These are phyloP conservation scores for Hydropotes inermis DNA, from an alignment of 2,113 vertebrate species.

Conservation along the genomic window DNA sequence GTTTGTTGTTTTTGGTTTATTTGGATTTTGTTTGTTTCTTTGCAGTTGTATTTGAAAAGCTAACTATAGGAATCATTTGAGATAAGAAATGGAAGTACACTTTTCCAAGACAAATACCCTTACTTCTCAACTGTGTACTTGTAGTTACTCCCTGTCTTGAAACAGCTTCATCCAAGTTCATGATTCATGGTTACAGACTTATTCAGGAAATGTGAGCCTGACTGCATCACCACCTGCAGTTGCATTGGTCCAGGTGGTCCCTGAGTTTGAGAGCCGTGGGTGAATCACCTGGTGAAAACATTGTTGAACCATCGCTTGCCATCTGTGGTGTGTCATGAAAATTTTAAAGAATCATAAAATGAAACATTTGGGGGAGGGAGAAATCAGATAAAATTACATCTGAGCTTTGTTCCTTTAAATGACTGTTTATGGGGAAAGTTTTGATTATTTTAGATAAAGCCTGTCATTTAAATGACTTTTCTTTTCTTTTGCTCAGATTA, in stretches of 20 bases:
- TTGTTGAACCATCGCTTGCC: not conserved
- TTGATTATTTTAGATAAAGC: conserved; percentile 16
- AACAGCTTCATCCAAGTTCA: not conserved
- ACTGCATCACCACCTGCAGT: not conserved
- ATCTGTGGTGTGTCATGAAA: not conserved
- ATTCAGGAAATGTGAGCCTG: not conserved
- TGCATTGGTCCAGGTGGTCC: rapidly evolving
- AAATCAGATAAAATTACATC: not conserved
- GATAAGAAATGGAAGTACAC: not conserved
- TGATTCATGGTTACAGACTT: not conserved
- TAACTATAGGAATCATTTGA: not conserved
- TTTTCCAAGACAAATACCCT: not conserved
- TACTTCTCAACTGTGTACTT: not conserved
- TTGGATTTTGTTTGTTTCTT: not conserved
- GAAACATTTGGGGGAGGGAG: too few species aligned
- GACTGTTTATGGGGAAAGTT: not conserved
- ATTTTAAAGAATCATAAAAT: not conserved
- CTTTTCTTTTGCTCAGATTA: not conserved
- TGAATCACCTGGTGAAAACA: not conserved
- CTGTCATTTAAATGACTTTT: not conserved
- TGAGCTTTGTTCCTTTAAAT: not conserved
- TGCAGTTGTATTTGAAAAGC: not conserved
- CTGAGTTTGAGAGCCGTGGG: not conserved
- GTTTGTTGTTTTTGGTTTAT: not conserved
- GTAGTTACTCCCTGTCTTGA: not conserved